Evolutionary conservation across 1,140 invertebrate species (phyloP), one percentile per base, ranked within the genome.

Genomic region (Drosophila baimaii): DNA sequence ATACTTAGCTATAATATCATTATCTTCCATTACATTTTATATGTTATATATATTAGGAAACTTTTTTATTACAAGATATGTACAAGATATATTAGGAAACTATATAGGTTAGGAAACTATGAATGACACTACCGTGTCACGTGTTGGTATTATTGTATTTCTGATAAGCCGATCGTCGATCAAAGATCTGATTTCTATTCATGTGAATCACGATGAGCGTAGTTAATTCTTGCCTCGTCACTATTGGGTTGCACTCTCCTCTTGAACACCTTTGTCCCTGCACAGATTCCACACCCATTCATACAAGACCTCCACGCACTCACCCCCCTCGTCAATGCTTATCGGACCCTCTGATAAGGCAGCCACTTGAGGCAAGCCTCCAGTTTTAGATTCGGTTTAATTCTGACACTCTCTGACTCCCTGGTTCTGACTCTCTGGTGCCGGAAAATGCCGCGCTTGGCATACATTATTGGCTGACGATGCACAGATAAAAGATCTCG

Each of bases 401-500:
- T 35, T 33, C 15, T 46, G 63, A 15, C 41, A 23, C 7, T 35
- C n/a, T n/a, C 10, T 31, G 47, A 31, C 49, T 9, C 49, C 8
- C 27, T 21, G 33, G 41, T 35, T n/a, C 10, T 31, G 47, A 31
- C 49, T 9, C 49, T 13, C 27, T 21, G 33, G 41, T 35, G 35
- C 37, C n/a, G 49, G 49, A 39, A 47, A 39, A 17, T 13, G 31
- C 1, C 46, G 56, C 56, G n/a, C 17, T n/a, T 25, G 47, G 55
- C 65, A 46, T 31, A 69, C 25, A 57, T 56, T 69, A 56, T 71
- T 37, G 41, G 23, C 65, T 25, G 64, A 12, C n/a, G 64, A 56
- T 56, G 19, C 25, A 71, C 25, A 71, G 64, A 71, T 70, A 71
- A 69, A 71, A 57, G 25, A 71, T 71, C 41, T 69, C 7, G 41